Conservation (phyloP, 2,888 invertebrate genomes). For the Chaetogeoica ovagalla region DNA sequence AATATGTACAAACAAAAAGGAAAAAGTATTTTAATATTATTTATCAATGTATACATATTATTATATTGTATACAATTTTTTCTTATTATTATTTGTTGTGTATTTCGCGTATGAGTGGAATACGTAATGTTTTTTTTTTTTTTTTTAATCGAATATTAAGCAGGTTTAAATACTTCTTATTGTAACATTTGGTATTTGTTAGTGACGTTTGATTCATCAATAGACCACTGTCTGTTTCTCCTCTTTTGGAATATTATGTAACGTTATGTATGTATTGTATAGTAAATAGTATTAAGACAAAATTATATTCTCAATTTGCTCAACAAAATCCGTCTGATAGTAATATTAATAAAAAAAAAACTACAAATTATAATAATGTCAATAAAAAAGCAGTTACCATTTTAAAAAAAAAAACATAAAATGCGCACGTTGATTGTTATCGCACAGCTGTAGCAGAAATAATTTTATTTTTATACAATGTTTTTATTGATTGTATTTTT, state of each 20-base stretch:
- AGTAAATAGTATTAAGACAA: slow-evolving; percentile 1
- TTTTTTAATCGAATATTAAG: neutral
- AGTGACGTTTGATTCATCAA: neutral
- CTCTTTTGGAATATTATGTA: slow-evolving; percentile 1
- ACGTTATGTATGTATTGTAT: neutral
- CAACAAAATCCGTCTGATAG: neutral
- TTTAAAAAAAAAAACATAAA: slow-evolving; percentile 9
- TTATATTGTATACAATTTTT: neutral
- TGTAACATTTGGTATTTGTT: neutral
- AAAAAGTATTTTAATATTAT: neutral
- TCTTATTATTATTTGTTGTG: neutral
- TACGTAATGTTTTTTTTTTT: slow-evolving; percentile 21
- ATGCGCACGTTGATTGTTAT: neutral
- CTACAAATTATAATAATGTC: slow-evolving; percentile 1
- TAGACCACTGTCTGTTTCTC: neutral
- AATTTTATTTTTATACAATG: neutral
- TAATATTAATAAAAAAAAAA: too few relatives aligned
- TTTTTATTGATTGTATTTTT: slow-evolving; percentile 2
- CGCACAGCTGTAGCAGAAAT: neutral
- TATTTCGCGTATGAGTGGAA: neutral
- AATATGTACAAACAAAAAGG: slow-evolving; percentile 13
- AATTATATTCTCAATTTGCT: slow-evolving; percentile 9
- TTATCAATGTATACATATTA: slow-evolving; percentile 3
- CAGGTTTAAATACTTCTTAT: neutral
- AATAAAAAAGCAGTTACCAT: slow-evolving; percentile 43